Base-by-base conservation (phyloP, 2,113 vertebrate species). In the Oenanthe melanoleuca region DNA sequence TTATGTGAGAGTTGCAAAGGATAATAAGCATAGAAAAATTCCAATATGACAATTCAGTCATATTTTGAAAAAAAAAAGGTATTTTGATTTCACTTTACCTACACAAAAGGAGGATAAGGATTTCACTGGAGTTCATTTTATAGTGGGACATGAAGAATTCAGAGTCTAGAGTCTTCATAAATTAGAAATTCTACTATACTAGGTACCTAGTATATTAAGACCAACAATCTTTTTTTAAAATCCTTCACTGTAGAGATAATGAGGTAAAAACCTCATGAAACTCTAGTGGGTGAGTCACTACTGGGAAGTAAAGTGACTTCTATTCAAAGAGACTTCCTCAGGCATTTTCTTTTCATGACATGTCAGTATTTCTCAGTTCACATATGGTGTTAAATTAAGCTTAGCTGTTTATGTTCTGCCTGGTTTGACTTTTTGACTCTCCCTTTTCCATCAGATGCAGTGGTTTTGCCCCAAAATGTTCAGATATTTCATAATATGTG, bases 351-450 rank as follows among this genome's bases (percentile, higher is more conserved):
- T 91, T 91, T 84, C 73, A 49, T 95, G 57, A 82, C 66, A 69
- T 34, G 24, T 93, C 45, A 73, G 59, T 77, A 85, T 85, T 95
- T 93, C 84, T 82, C 50, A 65, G 50, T 60, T 85, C 84, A 82
- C 66, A 80, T 92, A 91, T 29, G 59, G 73, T 85, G 74, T 95
- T 94, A 94, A 91, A 89, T 92, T 92, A 93, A 79, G 50, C 50
- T 82, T 91, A 89, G 22, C 57, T 91, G 84, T 91, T 93, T 88
- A 44, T 79, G 11, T 86, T 52, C 88, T 95, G 57, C 34, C 29
- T 92, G 28, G 23, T 87, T 89, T 95, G 89, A 91, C 89, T 89
- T 93, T 93, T 93, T 87, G 49, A 82, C 86, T 89, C 14, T 84
- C 22, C 4, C 8, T 87, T 71, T 94, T 75, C 49, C 50, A 69